phyloP scores from a whole-genome alignment of 2,797 vertebrate genomes.

The Coranthus polyacanthus region DNA sequence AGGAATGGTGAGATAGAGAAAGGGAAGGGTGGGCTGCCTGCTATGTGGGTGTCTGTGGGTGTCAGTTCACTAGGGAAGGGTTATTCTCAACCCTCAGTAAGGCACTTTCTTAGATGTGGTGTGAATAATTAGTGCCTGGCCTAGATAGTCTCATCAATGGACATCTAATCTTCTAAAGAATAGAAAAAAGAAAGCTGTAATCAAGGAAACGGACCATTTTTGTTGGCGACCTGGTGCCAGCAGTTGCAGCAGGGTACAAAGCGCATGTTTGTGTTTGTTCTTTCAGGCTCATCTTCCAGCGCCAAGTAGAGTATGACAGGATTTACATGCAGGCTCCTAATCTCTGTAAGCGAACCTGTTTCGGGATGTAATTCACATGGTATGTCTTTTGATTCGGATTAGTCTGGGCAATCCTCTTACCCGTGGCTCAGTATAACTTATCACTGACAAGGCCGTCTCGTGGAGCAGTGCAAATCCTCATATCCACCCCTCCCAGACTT shows the following conservation, averaged over 20 bases:
- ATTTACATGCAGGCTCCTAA: conserved; percentile 88
- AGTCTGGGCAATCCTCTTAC: conserved; percentile 89
- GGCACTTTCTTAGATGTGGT: conserved; percentile 71
- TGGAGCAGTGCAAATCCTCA: conserved; percentile 87
- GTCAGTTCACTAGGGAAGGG: conserved; percentile 61
- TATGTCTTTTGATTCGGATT: conserved; percentile 92
- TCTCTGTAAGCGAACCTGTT: conserved; percentile 91
- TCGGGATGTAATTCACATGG: conserved; percentile 93
- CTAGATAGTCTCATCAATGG: conserved; percentile 71
- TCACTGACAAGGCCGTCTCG: conserved; percentile 86
- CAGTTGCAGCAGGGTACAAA: conserved; percentile 67
- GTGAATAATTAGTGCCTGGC: conserved; percentile 78
- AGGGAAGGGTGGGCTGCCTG: conserved; percentile 43
- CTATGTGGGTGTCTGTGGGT: conserved; percentile 70
- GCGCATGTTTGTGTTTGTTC: conserved; percentile 85
- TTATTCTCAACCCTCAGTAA: conserved; percentile 64
- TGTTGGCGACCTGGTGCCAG: conserved; percentile 64
- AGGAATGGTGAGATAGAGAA: conserved; percentile 35
- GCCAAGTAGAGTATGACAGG: conserved; percentile 86
- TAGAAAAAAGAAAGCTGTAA: conserved; percentile 52
- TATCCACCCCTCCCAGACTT: conserved; percentile 88
- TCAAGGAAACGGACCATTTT: conserved; percentile 62
- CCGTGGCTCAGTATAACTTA: conserved; percentile 88
- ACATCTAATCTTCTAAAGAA: conserved; percentile 73
- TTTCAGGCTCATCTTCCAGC: conserved; percentile 80